Percentiles rank a stretch among this genome's conserved stretches.
Evolutionary conservation across 2,797 vertebrate species (phyloP).

Genomic region (Coregonus sp.): DNA sequence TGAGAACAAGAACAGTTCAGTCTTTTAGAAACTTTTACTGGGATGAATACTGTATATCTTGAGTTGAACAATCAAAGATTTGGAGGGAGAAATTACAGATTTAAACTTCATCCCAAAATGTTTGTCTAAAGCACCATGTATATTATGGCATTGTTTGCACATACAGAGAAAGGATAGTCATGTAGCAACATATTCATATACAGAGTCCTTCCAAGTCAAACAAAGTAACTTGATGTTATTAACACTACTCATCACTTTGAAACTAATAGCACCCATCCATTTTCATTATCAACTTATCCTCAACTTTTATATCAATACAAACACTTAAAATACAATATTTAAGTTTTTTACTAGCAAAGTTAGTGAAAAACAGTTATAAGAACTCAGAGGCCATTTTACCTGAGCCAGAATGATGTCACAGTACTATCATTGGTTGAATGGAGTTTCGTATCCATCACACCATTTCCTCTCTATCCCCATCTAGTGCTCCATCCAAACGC

Average conservation of each 20-base stretch:
- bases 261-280: background rate
- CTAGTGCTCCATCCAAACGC: constrained; percentile 81
- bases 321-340: background rate
- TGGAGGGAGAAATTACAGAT: background rate
- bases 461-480: constrained; percentile 10
- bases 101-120: background rate
- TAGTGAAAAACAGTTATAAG: background rate
- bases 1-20: background rate
- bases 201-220: background rate
- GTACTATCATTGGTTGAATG: background rate
- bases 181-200: background rate
- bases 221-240: background rate
- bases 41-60: background rate
- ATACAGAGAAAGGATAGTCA: background rate
- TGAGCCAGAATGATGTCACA: background rate
- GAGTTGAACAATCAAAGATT: background rate
- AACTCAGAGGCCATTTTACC: background rate
- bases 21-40: background rate
- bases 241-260: background rate
- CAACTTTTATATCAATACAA: background rate
- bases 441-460: background rate
- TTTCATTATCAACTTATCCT: background rate
- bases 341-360: background rate
- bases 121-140: background rate
- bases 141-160: background rate